Conservation (phyloP, 1,140 invertebrate species). For the Zeugodacus cucurbitae region DNA sequence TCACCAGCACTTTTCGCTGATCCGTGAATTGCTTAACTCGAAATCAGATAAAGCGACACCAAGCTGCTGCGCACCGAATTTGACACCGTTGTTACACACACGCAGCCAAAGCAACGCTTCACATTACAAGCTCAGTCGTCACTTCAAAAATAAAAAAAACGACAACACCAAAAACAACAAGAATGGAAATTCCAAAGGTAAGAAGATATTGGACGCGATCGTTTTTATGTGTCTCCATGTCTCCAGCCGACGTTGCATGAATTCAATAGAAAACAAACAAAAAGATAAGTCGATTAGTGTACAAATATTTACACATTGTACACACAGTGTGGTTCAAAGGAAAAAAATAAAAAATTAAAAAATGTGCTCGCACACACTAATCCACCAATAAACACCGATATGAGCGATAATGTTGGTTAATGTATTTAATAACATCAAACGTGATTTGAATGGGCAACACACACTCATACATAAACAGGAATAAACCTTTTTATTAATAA, state of each 20-base stretch:
- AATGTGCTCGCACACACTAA: background rate
- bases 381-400: background rate
- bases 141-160: background rate
- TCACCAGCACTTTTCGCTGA: background rate
- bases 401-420: background rate
- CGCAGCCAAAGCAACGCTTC: background rate
- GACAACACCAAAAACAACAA: background rate
- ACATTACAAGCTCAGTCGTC: background rate
- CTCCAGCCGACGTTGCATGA: background rate
- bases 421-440: background rate
- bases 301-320: constrained; percentile 16
- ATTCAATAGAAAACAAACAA: constrained; percentile 29
- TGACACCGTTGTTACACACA: background rate
- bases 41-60: background rate
- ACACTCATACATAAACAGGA: background rate
- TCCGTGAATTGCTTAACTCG: background rate
- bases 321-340: background rate
- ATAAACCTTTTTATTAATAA: background rate
- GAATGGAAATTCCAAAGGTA: constrained; percentile 1
- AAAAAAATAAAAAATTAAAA: background rate
- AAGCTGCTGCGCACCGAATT: background rate
- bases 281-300: constrained; percentile 8
- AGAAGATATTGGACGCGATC: background rate
- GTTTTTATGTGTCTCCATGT: background rate
- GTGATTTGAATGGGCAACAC: background rate